Conservation (phyloP, 2,113 vertebrate species). For the Cyrtonyx montezumae region DNA sequence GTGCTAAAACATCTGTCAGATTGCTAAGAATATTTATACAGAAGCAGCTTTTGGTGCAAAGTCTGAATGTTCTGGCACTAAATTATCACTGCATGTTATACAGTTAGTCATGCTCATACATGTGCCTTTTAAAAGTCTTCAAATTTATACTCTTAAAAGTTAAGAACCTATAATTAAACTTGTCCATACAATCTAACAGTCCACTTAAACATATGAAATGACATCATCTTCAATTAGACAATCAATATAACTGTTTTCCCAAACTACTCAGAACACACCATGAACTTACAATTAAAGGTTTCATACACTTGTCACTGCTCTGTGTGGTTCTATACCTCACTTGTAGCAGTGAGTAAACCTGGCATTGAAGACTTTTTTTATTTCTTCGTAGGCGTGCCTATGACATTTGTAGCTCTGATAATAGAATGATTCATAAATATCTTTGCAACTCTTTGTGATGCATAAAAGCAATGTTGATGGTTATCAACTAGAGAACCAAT, state of each 20-base stretch:
- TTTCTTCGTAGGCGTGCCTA: background rate
- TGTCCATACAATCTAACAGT: background rate
- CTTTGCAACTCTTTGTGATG: conserved; percentile 2
- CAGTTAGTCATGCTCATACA: background rate
- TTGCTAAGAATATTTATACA: background rate
- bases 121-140: background rate
- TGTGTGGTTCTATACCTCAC: background rate
- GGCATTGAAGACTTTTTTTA: conserved; percentile 7
- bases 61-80: background rate
- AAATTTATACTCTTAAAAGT: background rate
- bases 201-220: background rate
- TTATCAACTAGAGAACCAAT: background rate
- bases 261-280: background rate
- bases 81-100: background rate
- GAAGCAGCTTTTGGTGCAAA: background rate
- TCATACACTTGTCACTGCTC: conserved; percentile 2
- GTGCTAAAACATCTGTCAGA: background rate
- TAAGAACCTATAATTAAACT: background rate
- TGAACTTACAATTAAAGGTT: background rate
- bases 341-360: background rate
- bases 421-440: background rate
- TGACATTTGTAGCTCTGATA: background rate
- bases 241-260: background rate
- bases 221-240: background rate
- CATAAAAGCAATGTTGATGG: background rate